Evolutionary conservation across 30 jellyfish, hydroid and myxozoan genomes (phyloP).

Genomic region (Morbakka virulenta): DNA sequence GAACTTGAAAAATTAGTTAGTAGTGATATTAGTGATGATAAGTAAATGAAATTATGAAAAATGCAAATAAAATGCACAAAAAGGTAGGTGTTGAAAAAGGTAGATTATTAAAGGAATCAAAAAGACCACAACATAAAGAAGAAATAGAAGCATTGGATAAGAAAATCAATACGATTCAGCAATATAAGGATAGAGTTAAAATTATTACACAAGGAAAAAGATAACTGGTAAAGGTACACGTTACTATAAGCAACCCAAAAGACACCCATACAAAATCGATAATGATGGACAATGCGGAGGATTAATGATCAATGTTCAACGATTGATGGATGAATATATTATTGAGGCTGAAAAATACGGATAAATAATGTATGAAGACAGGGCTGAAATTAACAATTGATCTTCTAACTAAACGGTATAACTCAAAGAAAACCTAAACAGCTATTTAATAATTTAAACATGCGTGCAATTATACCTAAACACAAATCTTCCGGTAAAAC

Average conservation of each 20-base stretch:
- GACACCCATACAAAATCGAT: conserved; percentile 1
- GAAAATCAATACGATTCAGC: too few relatives aligned
- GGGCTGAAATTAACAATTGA: conserved; percentile 14
- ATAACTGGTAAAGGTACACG: not conserved
- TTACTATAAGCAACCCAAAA: conserved; percentile 1
- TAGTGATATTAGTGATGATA: too few relatives aligned
- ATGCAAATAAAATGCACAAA: too few relatives aligned
- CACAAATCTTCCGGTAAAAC: conserved; percentile 10
- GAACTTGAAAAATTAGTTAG: too few relatives aligned
- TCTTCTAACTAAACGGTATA: conserved; percentile 30
- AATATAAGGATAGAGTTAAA: too few relatives aligned
- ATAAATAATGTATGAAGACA: conserved; percentile 8
- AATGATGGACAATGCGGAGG: conserved; percentile 22
- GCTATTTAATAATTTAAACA: conserved; percentile 21
- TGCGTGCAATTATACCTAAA: conserved; percentile 17
- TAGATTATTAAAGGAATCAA: too few relatives aligned
- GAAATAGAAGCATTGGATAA: too few relatives aligned
- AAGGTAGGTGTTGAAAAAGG: too few relatives aligned
- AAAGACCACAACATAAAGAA: too few relatives aligned
- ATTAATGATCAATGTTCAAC: not conserved
- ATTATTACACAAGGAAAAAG: too few relatives aligned
- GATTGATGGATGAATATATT: not conserved
- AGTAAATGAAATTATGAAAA: too few relatives aligned
- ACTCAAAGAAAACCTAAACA: conserved; percentile 25
- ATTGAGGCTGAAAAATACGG: conserved; percentile 22